Base-by-base conservation (phyloP, 2,113 vertebrate species). In the Phycodurus eques region DNA sequence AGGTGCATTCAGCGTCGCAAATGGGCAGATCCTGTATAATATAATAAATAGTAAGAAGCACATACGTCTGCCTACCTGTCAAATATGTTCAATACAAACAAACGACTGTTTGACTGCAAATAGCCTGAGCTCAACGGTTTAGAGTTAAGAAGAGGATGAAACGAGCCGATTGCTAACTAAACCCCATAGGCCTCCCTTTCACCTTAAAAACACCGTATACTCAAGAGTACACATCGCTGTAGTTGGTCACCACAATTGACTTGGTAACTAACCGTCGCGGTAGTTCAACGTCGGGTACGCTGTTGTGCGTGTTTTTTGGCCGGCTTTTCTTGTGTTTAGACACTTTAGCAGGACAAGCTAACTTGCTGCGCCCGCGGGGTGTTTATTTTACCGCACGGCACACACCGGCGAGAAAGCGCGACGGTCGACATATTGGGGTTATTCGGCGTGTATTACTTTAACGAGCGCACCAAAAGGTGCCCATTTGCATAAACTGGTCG, bases 291-390 rank as follows among this genome's bases (percentile, higher is more conserved):
- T 19, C 39, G 4, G n/a, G 31, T 2, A 4, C 10, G 57, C 22
- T 22, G 13, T 1, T 61, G 46, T 0, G 12, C 44, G 27, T 20
- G 27, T 15, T 80, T 78, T 75, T 20, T 20, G 33, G 3, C 27
- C 20, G 61, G 59, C 61, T 65, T 54, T 19, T 35, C 71, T 76
- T 27, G 71, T 43, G 61, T 53, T 71, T 63, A 27, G 57, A 51
- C 66, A 35, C 64, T 79, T 73, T 88, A 88, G 81, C 79, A 71
- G 42, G 2, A 1, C 33, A 68, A 46, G 90, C 88, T 88, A 90
- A 80, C 67, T 59, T 73, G 74, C 49, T 71, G 67, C 63, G 70
- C 73, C 61, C 65, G n/a, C 80, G 47, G 75, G 70, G 72, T 31
- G 88, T 77, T 89, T 14, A 61, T 72, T 90, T 86, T 46, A 75